Percentiles rank a stretch among this genome's conserved stretches.
Evolutionary conservation across 1,140 invertebrate species (phyloP).

Genomic region (Leptinotarsa texana): DNA sequence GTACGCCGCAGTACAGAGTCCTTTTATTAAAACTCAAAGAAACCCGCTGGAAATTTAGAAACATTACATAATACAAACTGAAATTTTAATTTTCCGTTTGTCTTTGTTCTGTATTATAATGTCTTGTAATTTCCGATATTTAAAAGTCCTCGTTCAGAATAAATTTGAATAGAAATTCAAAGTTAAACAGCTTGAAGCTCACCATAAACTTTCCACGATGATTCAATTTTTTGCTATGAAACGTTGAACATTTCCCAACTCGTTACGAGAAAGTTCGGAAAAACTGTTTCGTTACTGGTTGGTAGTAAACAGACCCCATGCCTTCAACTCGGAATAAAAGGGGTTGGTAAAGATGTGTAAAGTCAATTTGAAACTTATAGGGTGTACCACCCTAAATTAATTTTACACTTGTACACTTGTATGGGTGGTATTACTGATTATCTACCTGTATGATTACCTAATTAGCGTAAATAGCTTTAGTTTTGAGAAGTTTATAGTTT

Average conservation of each 20-base stretch:
- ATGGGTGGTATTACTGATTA: too few relatives aligned
- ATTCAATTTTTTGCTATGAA: constrained; percentile 22
- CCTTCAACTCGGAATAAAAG: too few relatives aligned
- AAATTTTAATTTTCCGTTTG: constrained; percentile 25
- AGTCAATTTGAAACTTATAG: too few relatives aligned
- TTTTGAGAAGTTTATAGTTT: too few relatives aligned
- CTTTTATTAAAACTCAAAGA: constrained; percentile 18
- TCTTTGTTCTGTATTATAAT: constrained; percentile 23
- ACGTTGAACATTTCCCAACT: neutral
- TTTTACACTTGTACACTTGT: too few relatives aligned
- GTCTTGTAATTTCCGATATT: constrained; percentile 30
- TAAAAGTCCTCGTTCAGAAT: constrained; percentile 19
- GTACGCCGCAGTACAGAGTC: neutral
- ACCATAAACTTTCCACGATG: constrained; percentile 29
- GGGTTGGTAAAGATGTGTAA: too few relatives aligned
- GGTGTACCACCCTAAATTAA: too few relatives aligned
- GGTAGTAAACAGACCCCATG: too few relatives aligned
- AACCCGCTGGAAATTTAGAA: constrained; percentile 25
- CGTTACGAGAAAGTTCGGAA: neutral
- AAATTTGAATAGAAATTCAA: constrained; percentile 25
- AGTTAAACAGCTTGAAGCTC: constrained; percentile 18
- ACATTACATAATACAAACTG: constrained; percentile 26
- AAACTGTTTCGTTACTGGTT: too few relatives aligned
- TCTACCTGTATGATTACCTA: too few relatives aligned
- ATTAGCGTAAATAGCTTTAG: too few relatives aligned